These are phyloP conservation scores for Drosophila aff. DNA, from an alignment of 1,140 invertebrate genomes.

Conservation along the genomic window DNA sequence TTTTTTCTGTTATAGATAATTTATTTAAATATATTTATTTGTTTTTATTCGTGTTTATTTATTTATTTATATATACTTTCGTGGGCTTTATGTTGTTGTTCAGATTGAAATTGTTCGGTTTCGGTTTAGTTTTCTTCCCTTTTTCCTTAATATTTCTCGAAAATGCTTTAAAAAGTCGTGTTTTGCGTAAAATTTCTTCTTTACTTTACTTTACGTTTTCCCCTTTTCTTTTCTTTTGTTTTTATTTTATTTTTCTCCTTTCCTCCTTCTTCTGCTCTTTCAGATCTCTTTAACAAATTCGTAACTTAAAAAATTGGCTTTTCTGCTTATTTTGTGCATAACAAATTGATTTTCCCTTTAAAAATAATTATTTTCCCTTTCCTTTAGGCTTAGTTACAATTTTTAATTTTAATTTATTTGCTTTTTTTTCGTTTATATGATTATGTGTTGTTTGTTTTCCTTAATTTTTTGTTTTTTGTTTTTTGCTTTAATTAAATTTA, in stretches of 20 bases:
- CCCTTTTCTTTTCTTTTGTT: not conserved
- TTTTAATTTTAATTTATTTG: constrained; percentile 36
- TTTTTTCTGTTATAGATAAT: constrained; percentile 51
- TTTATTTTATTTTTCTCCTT: constrained; percentile 6
- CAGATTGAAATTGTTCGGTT: constrained; percentile 74
- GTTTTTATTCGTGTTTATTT: constrained; percentile 60
- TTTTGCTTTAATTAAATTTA: constrained; percentile 16
- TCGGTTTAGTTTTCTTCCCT: constrained; percentile 44
- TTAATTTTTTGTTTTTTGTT: not conserved
- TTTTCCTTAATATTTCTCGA: constrained; percentile 69
- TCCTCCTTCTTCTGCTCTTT: constrained; percentile 10
- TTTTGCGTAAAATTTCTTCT: constrained; percentile 23
- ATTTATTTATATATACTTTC: constrained; percentile 61
- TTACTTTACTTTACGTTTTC: not conserved
- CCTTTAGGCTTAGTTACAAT: constrained; percentile 21
- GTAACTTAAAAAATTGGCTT: constrained; percentile 46
- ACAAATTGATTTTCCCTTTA: constrained; percentile 55
- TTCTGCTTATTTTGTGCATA: constrained; percentile 49
- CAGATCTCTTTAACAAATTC: constrained; percentile 48
- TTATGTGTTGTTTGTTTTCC: constrained; percentile 41
- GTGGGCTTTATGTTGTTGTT: constrained; percentile 76
- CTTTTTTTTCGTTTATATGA: constrained; percentile 39
- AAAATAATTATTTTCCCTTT: constrained; percentile 40
- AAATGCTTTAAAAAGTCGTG: constrained; percentile 76
- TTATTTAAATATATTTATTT: constrained; percentile 72